Conservation (phyloP, 2,113 vertebrate genomes). For the Sula dactylatra region DNA sequence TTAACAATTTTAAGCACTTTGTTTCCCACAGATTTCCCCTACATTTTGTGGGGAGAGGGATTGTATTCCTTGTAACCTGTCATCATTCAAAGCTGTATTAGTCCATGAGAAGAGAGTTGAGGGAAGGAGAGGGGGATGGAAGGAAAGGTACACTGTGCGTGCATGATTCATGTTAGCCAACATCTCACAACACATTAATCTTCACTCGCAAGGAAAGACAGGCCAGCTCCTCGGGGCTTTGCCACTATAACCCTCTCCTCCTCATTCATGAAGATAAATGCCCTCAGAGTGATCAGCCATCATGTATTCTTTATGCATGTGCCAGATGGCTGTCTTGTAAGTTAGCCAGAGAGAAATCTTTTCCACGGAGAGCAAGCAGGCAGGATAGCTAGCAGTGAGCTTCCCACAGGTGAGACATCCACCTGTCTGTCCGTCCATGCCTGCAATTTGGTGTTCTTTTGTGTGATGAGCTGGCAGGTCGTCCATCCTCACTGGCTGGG, state of each 20-base stretch:
- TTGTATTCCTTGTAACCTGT: not conserved
- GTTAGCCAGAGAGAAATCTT: constrained; percentile 1
- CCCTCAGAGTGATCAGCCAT: not conserved
- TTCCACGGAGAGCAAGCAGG: not conserved
- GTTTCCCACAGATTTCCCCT: not conserved
- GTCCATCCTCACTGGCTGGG: not conserved
- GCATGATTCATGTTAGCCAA: not conserved
- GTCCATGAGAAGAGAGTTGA: not conserved
- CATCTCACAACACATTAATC: constrained; percentile 40
- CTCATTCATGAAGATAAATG: constrained; percentile 60
- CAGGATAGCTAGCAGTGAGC: not conserved
- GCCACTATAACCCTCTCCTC: not conserved
- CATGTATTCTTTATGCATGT: constrained; percentile 16
- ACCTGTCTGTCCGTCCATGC: not conserved
- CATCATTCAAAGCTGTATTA: not conserved
- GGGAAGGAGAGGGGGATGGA: not conserved
- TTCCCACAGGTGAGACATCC: not conserved
- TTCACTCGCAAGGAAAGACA: constrained; percentile 12
- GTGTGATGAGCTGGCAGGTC: not conserved
- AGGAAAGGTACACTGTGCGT: not conserved
- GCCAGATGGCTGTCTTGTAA: constrained; percentile 34
- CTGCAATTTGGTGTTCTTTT: not conserved
- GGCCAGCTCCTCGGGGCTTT: constrained; percentile 19
- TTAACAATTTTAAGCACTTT: not conserved
- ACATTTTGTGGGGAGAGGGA: not conserved